Conservation (phyloP, 2,888 invertebrate species). For the Hyalella azteca region DNA sequence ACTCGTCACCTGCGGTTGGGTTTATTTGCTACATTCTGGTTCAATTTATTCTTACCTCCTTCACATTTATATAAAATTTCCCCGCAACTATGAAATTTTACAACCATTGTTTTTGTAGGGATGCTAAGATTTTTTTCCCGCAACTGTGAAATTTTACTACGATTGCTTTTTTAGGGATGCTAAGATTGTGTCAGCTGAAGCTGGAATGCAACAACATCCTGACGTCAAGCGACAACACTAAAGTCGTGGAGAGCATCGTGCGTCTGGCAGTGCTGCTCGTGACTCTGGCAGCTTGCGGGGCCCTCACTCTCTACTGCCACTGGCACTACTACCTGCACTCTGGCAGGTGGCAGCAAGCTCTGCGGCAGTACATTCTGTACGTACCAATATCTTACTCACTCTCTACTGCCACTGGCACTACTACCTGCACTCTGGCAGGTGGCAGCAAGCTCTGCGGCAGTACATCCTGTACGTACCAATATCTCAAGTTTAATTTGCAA, state of each 20-base stretch:
- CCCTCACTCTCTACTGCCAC: constrained; percentile 82
- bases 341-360: constrained; percentile 76
- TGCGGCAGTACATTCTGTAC: constrained; percentile 81
- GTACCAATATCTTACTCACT: too few species aligned
- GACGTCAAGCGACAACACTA: constrained; percentile 80
- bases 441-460: constrained; percentile 77
- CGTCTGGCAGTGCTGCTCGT: constrained; percentile 82
- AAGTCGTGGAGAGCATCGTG: constrained; percentile 84
- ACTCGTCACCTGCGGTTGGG: too few species aligned
- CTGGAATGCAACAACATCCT: constrained; percentile 83
- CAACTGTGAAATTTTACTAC: too few species aligned
- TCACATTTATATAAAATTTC: too few species aligned
- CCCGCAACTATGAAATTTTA: too few species aligned
- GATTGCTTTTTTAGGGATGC: constrained; percentile 76
- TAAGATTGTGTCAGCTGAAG: constrained; percentile 79
- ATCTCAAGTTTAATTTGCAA: too few species aligned
- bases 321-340: constrained; percentile 80
- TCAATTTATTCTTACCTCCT: too few species aligned
- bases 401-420: constrained; percentile 84
- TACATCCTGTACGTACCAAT: constrained; percentile 81
- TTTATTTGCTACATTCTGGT: too few species aligned
- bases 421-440: constrained; percentile 75
- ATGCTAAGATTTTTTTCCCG: too few species aligned
- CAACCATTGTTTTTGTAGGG: too few species aligned
- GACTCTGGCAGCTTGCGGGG: constrained; percentile 76